Evolutionary conservation across 2,113 vertebrate species (phyloP), one percentile per base, ranked within the genome.

Genomic region (Solenodon paradoxus): DNA sequence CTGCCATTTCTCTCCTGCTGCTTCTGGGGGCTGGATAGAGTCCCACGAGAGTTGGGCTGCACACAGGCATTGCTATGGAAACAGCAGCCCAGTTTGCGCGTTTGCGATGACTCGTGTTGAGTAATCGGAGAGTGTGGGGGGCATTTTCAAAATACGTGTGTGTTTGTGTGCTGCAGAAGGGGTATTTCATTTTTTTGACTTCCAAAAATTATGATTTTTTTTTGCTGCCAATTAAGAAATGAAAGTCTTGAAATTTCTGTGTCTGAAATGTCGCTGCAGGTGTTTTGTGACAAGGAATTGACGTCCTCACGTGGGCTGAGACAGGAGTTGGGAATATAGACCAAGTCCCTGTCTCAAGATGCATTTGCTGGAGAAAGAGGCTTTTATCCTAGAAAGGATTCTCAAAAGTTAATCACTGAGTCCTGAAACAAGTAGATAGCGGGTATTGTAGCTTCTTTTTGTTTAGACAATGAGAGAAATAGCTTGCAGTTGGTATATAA

Each of bases 31-130:
- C 90, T 98, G 96, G 95, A 79, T 75, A 88, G 96, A 97, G 93
- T 97, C 96, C 94, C 97, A 93, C 96, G 97, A 97, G 72, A 98
- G 89, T 94, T 94, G 8, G 95, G 94, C 96, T 64, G 82, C 87
- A 89, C 66, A 61, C 94, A 84, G 85, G 64, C 63, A 40, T 98
- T 92, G 77, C 97, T 97, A 96, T 98, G 97, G 98, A 97, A 98
- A 98, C 97, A 40, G 45, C 71, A 82, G 90, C 78, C 79, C 86
- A 71, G 61, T 84, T 93, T 72, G 9, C n/a, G 55, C 38, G 20
- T 97, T 87, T 95, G 80, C 26, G 32, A 86, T 84, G 95, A 94
- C 17, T 42, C 0, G 1, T 90, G 17, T 78, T 97, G 87, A 96
- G 35, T 40, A 91, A 97, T 86, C 78, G 92, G 90, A 47, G 57